Percentiles rank a stretch among this genome's conserved stretches.
Evolutionary conservation across 2,888 invertebrate species (phyloP).

Genomic region (Spilosoma lubricipeda): DNA sequence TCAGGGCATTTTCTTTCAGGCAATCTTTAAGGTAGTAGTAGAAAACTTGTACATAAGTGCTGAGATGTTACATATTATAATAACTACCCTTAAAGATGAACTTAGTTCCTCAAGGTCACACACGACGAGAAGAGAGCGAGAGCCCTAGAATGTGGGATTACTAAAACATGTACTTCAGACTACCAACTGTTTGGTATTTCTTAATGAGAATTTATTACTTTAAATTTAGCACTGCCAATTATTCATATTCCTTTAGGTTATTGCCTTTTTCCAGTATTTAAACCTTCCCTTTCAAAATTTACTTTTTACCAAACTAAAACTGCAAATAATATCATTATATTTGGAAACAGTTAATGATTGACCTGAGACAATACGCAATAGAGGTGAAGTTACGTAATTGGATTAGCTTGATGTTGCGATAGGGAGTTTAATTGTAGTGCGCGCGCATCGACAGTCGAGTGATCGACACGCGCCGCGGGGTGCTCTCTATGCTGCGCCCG

Average conservation of each 20-base stretch:
- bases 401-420: constrained; percentile 78
- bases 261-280: not conserved
- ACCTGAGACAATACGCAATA: constrained; percentile 69
- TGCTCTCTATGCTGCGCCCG: constrained; percentile 68
- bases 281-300: not conserved
- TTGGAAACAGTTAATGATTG: constrained; percentile 70
- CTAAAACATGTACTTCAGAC: not conserved
- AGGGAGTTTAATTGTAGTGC: constrained; percentile 79
- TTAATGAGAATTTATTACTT: not conserved
- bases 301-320: not conserved
- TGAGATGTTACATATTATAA: no score
- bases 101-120: no score
- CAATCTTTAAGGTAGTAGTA: no score
- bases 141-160: not conserved
- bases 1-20: no score
- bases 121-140: not conserved
- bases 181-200: no score
- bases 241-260: not conserved
- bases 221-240: not conserved
- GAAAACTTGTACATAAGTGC: no score
- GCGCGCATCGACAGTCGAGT: constrained; percentile 66
- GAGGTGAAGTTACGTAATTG: constrained; percentile 78
- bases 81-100: no score
- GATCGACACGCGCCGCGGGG: constrained; percentile 83
- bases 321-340: constrained; percentile 59